phyloP scores from a whole-genome alignment of 2,888 invertebrate species.

The Sesamia inferens region DNA sequence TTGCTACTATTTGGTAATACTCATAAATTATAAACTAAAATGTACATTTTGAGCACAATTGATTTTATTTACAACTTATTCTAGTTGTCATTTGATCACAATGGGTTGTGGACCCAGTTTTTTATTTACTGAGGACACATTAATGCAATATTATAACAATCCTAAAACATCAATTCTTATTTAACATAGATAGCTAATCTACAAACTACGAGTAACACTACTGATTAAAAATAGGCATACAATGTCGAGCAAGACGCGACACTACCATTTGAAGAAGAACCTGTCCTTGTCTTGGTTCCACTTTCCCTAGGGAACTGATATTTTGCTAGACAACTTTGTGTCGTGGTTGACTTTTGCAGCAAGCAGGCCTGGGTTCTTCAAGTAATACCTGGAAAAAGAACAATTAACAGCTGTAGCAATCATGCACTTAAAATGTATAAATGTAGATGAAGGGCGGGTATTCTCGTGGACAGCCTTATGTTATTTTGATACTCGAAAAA shows the following conservation, averaged over 20 bases:
- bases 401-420: constrained; percentile 4
- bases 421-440: background rate
- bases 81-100: constrained; percentile 15
- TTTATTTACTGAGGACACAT: background rate
- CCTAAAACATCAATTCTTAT: constrained; percentile 18
- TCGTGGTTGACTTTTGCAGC: constrained; percentile 86
- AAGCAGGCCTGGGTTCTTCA: constrained; percentile 91
- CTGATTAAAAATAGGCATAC: constrained; percentile 4
- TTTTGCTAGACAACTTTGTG: constrained; percentile 69
- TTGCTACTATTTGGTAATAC: constrained; percentile 24
- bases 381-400: constrained; percentile 27
- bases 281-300: constrained; percentile 17
- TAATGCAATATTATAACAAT: background rate
- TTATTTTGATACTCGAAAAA: no score
- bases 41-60: constrained; percentile 57
- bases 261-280: constrained; percentile 27
- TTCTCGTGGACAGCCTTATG: no score
- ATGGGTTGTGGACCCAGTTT: background rate
- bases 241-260: constrained; percentile 29
- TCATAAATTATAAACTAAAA: constrained; percentile 45
- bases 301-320: constrained; percentile 54
- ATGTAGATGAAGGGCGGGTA: no score
- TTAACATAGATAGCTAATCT: constrained; percentile 31
- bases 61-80: constrained; percentile 50
- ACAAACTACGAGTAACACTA: constrained; percentile 26